A percentile compares a stretch with the other conserved stretches of the same genome.
phyloP scores from a whole-genome alignment of 2,888 invertebrate species.

The Drosophila cracens region DNA sequence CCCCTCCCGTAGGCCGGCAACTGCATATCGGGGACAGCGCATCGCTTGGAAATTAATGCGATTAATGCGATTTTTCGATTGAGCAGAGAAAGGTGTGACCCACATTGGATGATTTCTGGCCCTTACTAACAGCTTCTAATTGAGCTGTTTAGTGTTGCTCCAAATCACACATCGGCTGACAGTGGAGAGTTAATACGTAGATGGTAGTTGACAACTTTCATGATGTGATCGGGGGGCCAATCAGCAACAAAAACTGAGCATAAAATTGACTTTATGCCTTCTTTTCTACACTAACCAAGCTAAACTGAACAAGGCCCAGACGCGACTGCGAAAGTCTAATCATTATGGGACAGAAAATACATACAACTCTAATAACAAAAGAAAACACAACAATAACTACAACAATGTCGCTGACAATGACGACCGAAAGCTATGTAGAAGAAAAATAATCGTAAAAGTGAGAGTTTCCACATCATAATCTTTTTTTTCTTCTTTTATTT shows the following conservation, averaged over 20 bases:
- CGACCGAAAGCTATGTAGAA: slow-evolving; percentile 72
- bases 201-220: slow-evolving; percentile 46
- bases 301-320: slow-evolving; percentile 19
- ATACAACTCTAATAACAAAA: slow-evolving; percentile 56
- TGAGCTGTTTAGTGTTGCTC: slow-evolving; percentile 79
- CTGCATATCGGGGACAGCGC: slow-evolving; percentile 42
- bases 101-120: slow-evolving; percentile 57
- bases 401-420: slow-evolving; percentile 51
- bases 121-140: slow-evolving; percentile 69
- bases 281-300: slow-evolving; percentile 53
- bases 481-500: slow-evolving; percentile 36
- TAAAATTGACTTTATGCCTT: slow-evolving; percentile 77
- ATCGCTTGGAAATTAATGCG: slow-evolving; percentile 46
- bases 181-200: neutral
- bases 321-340: slow-evolving; percentile 70
- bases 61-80: slow-evolving; percentile 51
- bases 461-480: slow-evolving; percentile 80
- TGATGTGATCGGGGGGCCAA: slow-evolving; percentile 68
- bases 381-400: slow-evolving; percentile 45
- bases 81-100: slow-evolving; percentile 72
- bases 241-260: slow-evolving; percentile 74
- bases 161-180: slow-evolving; percentile 57
- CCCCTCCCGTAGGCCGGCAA: neutral
- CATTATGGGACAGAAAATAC: slow-evolving; percentile 68
- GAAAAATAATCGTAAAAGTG: slow-evolving; percentile 81